A percentile compares a stretch with the other conserved stretches of the same genome.
Conservation (phyloP, 2,113 vertebrate species). For the Casuarius casuarius region DNA sequence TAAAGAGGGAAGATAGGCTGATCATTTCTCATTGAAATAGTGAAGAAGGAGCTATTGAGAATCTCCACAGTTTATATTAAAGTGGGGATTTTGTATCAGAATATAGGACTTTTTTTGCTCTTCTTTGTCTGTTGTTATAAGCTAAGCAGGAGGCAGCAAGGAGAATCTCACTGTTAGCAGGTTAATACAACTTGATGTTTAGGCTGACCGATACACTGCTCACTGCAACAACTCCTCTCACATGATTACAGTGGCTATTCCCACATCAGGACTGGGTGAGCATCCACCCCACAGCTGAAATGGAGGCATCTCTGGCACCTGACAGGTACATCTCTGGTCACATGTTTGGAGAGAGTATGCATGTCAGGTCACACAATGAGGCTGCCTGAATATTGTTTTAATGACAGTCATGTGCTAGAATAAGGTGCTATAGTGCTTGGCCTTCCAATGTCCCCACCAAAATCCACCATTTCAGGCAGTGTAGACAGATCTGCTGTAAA, state of each 20-base stretch:
- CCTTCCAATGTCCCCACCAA: background rate
- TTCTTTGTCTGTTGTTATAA: background rate
- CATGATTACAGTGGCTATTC: background rate
- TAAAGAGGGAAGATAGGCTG: background rate
- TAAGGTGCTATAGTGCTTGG: background rate
- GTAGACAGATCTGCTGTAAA: background rate
- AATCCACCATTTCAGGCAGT: background rate
- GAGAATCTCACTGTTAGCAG: background rate
- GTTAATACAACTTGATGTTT: background rate
- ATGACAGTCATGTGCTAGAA: background rate
- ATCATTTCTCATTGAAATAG: background rate
- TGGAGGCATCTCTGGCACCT: background rate
- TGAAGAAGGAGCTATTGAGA: background rate
- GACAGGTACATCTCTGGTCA: background rate
- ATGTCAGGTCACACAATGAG: background rate
- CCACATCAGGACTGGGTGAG: background rate
- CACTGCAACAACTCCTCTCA: fast-evolving
- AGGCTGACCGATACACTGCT: background rate
- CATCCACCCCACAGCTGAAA: background rate
- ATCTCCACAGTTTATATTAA: background rate
- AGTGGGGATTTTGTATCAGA: background rate
- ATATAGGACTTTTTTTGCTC: background rate
- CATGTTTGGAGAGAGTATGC: background rate
- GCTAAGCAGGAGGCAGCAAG: background rate
- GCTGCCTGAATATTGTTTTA: background rate